Percentiles rank a stretch among this genome's conserved stretches.
These are phyloP conservation scores for Archilochus colubris DNA, from an alignment of 2,113 vertebrate species.

Conservation along the genomic window DNA sequence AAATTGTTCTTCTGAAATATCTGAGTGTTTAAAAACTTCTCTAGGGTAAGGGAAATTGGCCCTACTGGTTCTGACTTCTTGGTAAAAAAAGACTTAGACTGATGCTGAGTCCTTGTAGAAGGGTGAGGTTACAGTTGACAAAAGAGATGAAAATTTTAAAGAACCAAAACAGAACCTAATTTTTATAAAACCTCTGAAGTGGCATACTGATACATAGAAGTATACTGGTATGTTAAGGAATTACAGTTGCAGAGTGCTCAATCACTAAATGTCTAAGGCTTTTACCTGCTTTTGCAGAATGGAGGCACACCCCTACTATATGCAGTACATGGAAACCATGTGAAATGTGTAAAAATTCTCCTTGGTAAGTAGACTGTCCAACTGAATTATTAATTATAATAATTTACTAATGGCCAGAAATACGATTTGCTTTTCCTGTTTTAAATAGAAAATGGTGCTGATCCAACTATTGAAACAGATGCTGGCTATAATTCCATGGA, in stretches of 20 bases:
- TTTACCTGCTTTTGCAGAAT: constrained; percentile 81
- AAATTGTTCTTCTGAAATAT: neutral
- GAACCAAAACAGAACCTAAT: neutral
- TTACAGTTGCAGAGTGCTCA: neutral
- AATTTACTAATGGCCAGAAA: neutral
- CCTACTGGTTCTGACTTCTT: neutral
- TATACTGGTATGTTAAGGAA: neutral
- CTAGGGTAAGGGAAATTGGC: neutral
- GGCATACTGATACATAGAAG: neutral
- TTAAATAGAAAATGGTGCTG: constrained; percentile 89
- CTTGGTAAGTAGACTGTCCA: constrained; percentile 80
- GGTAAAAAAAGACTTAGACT: neutral
- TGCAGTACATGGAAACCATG: constrained; percentile 97
- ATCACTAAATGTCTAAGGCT: neutral
- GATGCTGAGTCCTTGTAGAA: neutral
- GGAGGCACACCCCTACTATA: constrained; percentile 95
- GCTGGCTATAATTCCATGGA: constrained; percentile 99
- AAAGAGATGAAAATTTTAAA: neutral
- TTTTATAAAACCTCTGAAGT: neutral
- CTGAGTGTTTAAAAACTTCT: neutral
- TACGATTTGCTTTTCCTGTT: neutral
- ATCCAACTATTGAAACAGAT: constrained; percentile 95
- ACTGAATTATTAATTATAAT: neutral
- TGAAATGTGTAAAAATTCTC: constrained; percentile 95
- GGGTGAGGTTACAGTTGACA: neutral